These are phyloP conservation scores for Glyphotaelius pellucidus DNA, from an alignment of 2,888 invertebrate genomes.

Conservation along the genomic window DNA sequence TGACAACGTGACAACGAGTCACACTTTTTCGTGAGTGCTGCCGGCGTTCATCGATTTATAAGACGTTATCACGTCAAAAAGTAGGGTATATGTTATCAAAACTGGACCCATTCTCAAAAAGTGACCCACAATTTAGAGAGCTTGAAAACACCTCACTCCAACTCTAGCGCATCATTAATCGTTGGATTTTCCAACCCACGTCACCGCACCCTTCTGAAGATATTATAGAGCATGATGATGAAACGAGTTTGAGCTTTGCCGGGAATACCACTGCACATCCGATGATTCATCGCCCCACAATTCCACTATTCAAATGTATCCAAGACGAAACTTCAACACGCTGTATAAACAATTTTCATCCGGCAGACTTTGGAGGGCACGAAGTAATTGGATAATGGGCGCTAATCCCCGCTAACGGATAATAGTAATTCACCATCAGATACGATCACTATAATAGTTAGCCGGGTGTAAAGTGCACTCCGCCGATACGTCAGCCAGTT, in stretches of 20 bases:
- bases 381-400: constrained; percentile 56
- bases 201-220: neutral
- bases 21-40: too few relatives aligned
- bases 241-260: neutral
- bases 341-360: constrained; percentile 15
- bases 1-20: too few relatives aligned
- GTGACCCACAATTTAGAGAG: neutral
- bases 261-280: neutral
- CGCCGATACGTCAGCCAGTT: constrained; percentile 12
- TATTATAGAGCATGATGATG: neutral
- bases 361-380: constrained; percentile 14
- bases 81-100: neutral
- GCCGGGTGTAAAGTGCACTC: constrained; percentile 4
- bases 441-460: neutral
- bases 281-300: neutral
- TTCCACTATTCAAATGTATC: neutral
- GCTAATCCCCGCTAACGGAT: constrained; percentile 51
- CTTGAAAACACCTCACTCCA: neutral
- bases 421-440: constrained; percentile 37
- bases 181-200: neutral
- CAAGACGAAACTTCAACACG: neutral
- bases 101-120: neutral
- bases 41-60: too few relatives aligned
- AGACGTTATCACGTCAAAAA: too few relatives aligned
- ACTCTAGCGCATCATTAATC: neutral